Evolutionary conservation across 1,140 invertebrate genomes (phyloP).

Genomic region (Heliconius hewitsoni): DNA sequence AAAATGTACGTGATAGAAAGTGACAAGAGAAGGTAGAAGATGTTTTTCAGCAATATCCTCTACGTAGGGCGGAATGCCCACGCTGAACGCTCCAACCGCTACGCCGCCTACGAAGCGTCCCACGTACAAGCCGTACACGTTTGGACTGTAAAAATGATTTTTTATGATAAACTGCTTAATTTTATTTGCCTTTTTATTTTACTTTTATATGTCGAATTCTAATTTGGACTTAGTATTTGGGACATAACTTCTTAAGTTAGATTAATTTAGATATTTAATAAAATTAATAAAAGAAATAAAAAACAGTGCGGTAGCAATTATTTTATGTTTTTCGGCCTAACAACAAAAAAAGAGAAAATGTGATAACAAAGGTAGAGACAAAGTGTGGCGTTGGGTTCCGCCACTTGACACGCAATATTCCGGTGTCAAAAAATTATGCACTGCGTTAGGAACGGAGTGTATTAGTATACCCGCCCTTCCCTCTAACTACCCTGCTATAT

Average conservation of each 20-base stretch:
- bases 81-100: conserved; percentile 84
- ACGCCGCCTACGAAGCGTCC: conserved; percentile 86
- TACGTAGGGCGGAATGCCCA: conserved; percentile 84
- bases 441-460: too few species aligned
- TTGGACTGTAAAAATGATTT: conserved; percentile 52
- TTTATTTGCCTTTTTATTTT: not conserved
- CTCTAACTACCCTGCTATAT: too few species aligned
- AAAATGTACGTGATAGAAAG: conserved; percentile 86
- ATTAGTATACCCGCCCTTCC: too few species aligned
- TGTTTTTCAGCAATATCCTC: conserved; percentile 86
- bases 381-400: too few species aligned
- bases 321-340: too few species aligned
- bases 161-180: conserved; percentile 8
- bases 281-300: too few species aligned
- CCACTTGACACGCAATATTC: too few species aligned
- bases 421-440: too few species aligned
- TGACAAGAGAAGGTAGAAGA: conserved; percentile 84
- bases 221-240: not conserved
- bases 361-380: too few species aligned
- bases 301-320: too few species aligned
- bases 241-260: not conserved
- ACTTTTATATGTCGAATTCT: not conserved
- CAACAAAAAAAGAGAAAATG: too few species aligned
- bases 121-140: conserved; percentile 79
- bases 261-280: not conserved